phyloP scores from a whole-genome alignment of 2,888 invertebrate genomes.

The Drosophila subsilvestris region DNA sequence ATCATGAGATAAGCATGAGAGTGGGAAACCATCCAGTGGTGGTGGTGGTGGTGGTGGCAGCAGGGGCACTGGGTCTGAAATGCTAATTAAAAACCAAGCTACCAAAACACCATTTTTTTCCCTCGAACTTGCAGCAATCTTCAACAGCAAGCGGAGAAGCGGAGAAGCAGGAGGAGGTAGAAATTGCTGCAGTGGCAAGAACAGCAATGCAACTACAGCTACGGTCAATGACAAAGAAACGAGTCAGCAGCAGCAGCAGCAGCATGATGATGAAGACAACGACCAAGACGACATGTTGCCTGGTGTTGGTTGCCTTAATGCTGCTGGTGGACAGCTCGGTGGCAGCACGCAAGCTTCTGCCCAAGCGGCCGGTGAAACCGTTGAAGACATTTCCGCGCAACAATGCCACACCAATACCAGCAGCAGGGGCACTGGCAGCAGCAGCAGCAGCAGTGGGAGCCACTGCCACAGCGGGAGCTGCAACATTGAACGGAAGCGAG shows the following conservation, averaged over 20 bases:
- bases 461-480: conserved; percentile 44
- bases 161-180: background rate
- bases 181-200: background rate
- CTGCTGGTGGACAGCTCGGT: conserved; percentile 72
- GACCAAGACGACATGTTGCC: conserved; percentile 22
- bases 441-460: conserved; percentile 41
- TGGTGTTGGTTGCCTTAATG: conserved; percentile 54
- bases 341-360: conserved; percentile 80
- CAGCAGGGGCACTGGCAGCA: conserved; percentile 49
- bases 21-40: background rate
- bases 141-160: conserved; percentile 12
- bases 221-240: conserved; percentile 71
- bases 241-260: conserved; percentile 70
- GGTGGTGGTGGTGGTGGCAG: background rate
- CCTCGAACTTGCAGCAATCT: conserved; percentile 37
- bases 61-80: conserved; percentile 44
- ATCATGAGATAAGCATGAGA: conserved; percentile 74
- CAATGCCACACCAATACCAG: conserved; percentile 81
- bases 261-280: conserved; percentile 58
- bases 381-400: conserved; percentile 83
- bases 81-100: conserved; percentile 75
- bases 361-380: conserved; percentile 82
- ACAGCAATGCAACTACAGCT: conserved; percentile 51
- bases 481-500: conserved; percentile 74
- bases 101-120: conserved; percentile 57